phyloP scores from a whole-genome alignment of 1,140 invertebrate genomes.

The Papilio helenus region DNA sequence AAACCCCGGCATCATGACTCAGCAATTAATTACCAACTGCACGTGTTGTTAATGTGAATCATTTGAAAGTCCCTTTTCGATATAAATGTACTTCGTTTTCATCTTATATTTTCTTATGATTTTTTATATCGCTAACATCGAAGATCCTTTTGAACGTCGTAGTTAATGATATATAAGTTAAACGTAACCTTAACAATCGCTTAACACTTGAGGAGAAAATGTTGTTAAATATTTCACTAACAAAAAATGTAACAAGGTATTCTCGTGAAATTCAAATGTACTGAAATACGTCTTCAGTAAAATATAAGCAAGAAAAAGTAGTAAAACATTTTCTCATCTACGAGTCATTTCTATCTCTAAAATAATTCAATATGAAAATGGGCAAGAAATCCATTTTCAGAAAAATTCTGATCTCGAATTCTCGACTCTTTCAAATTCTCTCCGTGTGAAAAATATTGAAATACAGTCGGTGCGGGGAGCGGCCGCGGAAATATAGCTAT shows the following conservation, averaged over 20 bases:
- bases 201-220: neutral
- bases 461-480: conserved; percentile 16
- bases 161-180: too few species aligned
- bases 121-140: too few species aligned
- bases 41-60: conserved; percentile 6
- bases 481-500: conserved; percentile 15
- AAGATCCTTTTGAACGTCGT: too few species aligned
- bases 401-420: conserved; percentile 37
- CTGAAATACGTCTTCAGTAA: conserved; percentile 1
- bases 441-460: conserved; percentile 40
- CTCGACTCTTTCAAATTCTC: conserved; percentile 25
- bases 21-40: conserved; percentile 30
- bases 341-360: conserved; percentile 7
- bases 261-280: neutral
- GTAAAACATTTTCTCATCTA: conserved; percentile 26
- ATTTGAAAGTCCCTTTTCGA: neutral
- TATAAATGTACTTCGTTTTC: neutral
- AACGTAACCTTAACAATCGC: neutral
- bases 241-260: neutral
- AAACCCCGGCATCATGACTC: neutral
- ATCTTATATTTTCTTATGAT: too few species aligned
- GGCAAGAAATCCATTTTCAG: conserved; percentile 29
- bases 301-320: conserved; percentile 16
- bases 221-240: neutral
- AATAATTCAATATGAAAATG: conserved; percentile 35